Evolutionary conservation across 2,797 vertebrate genomes (phyloP).

Genomic region (Scolopax bukidnonensis): DNA sequence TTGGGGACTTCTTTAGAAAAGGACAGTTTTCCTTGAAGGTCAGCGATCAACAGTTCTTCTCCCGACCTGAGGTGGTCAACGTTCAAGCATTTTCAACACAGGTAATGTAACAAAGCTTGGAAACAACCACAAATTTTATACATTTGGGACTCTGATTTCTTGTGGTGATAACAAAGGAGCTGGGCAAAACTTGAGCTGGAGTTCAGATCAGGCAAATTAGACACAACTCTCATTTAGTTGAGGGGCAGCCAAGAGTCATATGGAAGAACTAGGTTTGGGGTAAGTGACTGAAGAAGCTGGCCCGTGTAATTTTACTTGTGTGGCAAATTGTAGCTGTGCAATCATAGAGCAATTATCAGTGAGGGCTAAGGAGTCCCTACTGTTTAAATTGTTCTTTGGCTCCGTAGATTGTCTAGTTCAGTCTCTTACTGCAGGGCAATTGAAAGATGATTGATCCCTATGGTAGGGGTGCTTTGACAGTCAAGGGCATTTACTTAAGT

Average conservation of each 20-base stretch:
- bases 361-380: neutral
- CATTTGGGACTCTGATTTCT: neutral
- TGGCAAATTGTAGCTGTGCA: neutral
- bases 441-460: neutral
- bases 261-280: neutral
- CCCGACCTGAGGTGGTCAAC: constrained; percentile 78
- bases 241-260: neutral
- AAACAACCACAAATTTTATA: neutral
- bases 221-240: neutral
- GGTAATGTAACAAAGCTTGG: constrained; percentile 74
- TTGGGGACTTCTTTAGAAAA: constrained; percentile 72
- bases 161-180: neutral
- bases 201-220: neutral
- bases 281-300: neutral
- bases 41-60: constrained; percentile 78
- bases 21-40: constrained; percentile 84
- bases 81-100: constrained; percentile 84
- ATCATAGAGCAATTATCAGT: neutral
- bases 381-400: neutral
- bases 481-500: neutral
- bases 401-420: neutral
- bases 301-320: neutral
- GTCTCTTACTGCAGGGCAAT: neutral
- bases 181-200: neutral
- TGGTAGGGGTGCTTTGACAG: neutral